phyloP scores from a whole-genome alignment of 2,797 vertebrate genomes.

The Hydrophis major region DNA sequence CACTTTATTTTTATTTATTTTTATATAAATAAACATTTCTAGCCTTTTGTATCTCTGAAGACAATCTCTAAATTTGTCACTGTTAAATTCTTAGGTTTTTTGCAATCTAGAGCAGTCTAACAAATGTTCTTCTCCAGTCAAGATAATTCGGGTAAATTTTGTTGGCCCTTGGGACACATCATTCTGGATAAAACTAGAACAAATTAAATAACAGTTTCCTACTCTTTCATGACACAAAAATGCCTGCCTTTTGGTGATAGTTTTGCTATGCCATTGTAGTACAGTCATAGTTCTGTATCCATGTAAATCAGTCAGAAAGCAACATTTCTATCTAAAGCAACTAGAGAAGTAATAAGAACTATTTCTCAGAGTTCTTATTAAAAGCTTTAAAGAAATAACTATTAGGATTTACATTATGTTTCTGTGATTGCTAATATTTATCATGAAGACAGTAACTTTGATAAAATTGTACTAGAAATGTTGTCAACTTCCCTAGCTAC shows the following conservation, averaged over 20 bases:
- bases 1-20: background rate
- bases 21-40: background rate
- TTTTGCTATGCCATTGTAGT: background rate
- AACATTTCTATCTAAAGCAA: background rate
- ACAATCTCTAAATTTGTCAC: background rate
- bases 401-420: background rate
- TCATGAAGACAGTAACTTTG: background rate
- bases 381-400: background rate
- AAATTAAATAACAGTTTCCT: background rate
- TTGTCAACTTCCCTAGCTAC: background rate
- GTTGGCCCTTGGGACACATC: background rate
- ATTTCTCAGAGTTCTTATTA: background rate
- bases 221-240: background rate
- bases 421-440: background rate
- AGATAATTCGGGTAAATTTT: background rate
- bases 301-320: background rate
- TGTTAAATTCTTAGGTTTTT: background rate
- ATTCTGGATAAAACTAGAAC: background rate
- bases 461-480: background rate
- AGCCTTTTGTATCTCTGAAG: background rate
- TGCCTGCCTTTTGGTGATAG: background rate
- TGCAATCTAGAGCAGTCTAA: background rate
- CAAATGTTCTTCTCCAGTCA: background rate
- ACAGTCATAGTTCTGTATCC: background rate
- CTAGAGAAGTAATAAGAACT: background rate